Evolutionary conservation across 1,140 invertebrate species (phyloP), one percentile per base, ranked within the genome.

Genomic region (Formica selysi): DNA sequence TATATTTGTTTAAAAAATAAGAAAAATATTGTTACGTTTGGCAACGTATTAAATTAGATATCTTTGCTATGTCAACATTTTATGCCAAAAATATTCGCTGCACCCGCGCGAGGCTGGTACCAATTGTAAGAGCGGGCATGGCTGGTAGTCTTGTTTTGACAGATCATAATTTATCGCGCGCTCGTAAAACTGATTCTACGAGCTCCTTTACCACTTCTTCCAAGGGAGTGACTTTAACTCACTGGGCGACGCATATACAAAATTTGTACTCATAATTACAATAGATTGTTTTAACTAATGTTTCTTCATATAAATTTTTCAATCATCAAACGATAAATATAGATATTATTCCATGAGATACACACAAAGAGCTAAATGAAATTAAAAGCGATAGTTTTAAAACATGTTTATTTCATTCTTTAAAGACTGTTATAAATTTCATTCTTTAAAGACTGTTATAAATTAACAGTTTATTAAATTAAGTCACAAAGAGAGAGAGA

Each of bases 121-220:
- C 61, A 61, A 76, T 81, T 87, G 26, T 83, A 90, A 90, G 87
- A 88, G 79, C 86, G 68, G 87, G 90, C 90, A 85, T 86, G 89
- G 89, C 85, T 90, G 87, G 91, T 93, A 93, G 92, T 92, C 91
- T 79, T 88, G 91, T 93, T 93, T 93, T 93, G 92, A 93, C 92
- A 93, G 91, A 92, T 92, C 91, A 91, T 93, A 93, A 93, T 93
- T 93, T 92, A 93, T 93, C 86, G 91, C 62, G 73, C 79, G 89
- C 90, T 92, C 91, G 92, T 92, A 92, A 94, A 94, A 91, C 85
- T 87, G 88, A 92, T 91, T 92, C 89, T 87, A 85, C 88, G 44
- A 85, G 85, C 83, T 57, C 86, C 62, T 87, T 86, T 87, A 74
- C 65, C 57, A 85, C 86, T 87, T 90, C 64, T 78, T 78, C 86